Percentiles rank a stretch among this genome's conserved stretches.
Evolutionary conservation across 2,797 vertebrate genomes (phyloP).

Genomic region (Onychomys torridus): DNA sequence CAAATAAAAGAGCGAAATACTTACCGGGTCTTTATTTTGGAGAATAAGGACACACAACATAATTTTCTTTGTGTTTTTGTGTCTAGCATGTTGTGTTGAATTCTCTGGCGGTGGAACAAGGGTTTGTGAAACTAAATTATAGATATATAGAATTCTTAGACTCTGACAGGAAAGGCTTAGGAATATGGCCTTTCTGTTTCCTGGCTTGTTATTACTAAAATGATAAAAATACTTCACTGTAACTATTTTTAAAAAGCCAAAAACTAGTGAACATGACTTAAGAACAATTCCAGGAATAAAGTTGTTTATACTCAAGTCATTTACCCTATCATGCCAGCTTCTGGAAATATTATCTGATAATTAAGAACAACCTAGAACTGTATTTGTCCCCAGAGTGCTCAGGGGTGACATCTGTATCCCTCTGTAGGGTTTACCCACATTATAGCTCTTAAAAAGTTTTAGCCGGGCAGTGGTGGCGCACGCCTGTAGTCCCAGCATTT

Average conservation of each 20-base stretch:
- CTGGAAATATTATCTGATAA: not conserved
- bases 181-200: not conserved
- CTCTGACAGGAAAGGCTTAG: not conserved
- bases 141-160: not conserved
- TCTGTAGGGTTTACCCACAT: not conserved
- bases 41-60: not conserved
- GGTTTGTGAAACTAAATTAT: slow-evolving; percentile 22
- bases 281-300: not conserved
- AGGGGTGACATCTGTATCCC: not conserved
- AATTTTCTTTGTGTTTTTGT: not conserved
- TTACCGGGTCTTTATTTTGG: not conserved
- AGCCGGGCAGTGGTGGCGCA: no score
- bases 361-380: not conserved
- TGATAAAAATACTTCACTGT: not conserved
- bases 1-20: not conserved
- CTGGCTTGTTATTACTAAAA: not conserved
- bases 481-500: no score
- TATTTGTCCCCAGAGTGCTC: not conserved
- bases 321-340: not conserved
- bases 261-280: slow-evolving; percentile 1
- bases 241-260: not conserved
- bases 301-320: not conserved
- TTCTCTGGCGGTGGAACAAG: not conserved
- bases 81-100: not conserved
- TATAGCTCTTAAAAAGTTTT: not conserved